Conservation (phyloP, 2,797 vertebrate species). For the Myotis planiceps region DNA sequence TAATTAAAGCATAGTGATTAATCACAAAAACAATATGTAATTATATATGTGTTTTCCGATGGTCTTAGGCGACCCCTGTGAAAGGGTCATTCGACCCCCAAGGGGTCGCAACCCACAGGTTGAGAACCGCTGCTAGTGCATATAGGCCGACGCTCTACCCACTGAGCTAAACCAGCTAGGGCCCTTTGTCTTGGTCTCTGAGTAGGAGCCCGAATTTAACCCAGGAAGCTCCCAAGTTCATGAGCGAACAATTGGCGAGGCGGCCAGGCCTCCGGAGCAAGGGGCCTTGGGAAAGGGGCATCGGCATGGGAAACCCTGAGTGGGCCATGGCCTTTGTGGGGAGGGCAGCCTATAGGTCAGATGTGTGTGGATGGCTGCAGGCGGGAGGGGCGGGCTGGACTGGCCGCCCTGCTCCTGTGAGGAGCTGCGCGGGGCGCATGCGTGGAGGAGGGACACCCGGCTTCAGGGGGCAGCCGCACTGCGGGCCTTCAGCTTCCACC, state of each 20-base stretch:
- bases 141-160: too few species aligned
- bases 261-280: not conserved
- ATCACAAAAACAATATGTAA: too few species aligned
- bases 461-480: not conserved
- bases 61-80: too few species aligned
- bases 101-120: too few species aligned
- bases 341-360: not conserved
- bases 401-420: accelerated
- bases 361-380: accelerated
- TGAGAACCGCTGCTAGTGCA: too few species aligned
- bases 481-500: not conserved
- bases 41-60: too few species aligned
- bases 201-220: not conserved
- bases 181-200: not conserved
- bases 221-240: not conserved
- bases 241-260: not conserved
- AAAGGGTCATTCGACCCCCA: too few species aligned
- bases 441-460: not conserved
- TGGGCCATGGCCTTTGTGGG: not conserved
- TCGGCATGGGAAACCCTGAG: accelerated
- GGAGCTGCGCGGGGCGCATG: accelerated
- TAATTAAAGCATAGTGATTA: too few species aligned
- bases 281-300: not conserved
- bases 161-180: too few species aligned
- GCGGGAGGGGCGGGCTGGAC: too few species aligned